Evolutionary conservation across 1,140 invertebrate species (phyloP).

Genomic region (Saxidomus purpurata): DNA sequence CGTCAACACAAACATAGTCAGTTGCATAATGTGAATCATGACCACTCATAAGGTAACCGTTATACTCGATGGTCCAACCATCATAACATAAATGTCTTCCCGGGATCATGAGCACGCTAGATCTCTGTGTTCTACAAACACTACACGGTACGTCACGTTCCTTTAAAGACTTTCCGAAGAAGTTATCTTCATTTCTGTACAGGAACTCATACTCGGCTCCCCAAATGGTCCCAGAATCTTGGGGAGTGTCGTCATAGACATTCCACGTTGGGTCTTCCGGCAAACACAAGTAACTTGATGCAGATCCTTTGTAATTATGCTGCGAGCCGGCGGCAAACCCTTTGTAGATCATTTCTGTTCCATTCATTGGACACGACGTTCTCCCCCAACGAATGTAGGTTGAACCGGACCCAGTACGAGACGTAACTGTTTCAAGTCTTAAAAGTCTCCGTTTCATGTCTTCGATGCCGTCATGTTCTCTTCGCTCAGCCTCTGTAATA

Average conservation of each 20-base stretch:
- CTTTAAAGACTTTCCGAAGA: background rate
- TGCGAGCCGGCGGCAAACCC: slow-evolving; percentile 11
- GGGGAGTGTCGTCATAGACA: background rate
- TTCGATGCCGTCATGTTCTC: no score
- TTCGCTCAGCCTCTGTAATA: no score
- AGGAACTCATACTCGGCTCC: slow-evolving; percentile 35
- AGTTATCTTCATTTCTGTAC: background rate
- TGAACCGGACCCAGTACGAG: background rate
- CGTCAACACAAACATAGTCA: slow-evolving; percentile 71
- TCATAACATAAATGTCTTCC: slow-evolving; percentile 50
- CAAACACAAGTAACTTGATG: background rate
- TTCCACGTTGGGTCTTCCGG: slow-evolving; percentile 36
- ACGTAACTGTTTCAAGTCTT: background rate
- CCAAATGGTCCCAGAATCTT: background rate
- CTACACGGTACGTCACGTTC: slow-evolving; percentile 64
- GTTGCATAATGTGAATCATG: background rate
- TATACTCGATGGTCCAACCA: slow-evolving; percentile 67
- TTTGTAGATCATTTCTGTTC: slow-evolving; percentile 23
- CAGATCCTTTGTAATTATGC: slow-evolving; percentile 29
- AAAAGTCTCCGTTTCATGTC: no score
- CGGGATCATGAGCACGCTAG: slow-evolving; percentile 65
- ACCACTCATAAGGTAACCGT: slow-evolving; percentile 67
- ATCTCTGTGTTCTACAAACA: slow-evolving; percentile 47
- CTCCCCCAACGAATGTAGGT: slow-evolving; percentile 32
- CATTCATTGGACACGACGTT: slow-evolving; percentile 1